Percentiles rank a stretch among this genome's conserved stretches.
Evolutionary conservation across 2,797 vertebrate genomes (phyloP).

Genomic region (Rousettus madagascariensis): DNA sequence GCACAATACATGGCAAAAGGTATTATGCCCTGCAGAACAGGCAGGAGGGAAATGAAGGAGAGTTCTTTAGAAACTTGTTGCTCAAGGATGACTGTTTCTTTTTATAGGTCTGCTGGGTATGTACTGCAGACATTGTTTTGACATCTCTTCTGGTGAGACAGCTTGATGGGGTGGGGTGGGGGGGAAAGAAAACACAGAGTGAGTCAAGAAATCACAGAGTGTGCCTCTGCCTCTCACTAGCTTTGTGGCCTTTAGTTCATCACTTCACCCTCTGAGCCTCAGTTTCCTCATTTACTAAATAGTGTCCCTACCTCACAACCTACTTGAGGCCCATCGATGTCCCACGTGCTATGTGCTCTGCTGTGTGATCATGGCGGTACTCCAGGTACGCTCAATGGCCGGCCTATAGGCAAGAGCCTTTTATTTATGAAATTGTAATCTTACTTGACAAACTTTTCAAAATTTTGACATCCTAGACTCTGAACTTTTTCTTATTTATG

Average conservation of each 20-base stretch:
- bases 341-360: background rate
- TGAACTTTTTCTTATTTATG: slow-evolving; percentile 52
- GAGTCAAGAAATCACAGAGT: background rate
- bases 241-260: background rate
- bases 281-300: background rate
- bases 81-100: background rate
- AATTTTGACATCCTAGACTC: slow-evolving; percentile 5
- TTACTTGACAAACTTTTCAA: background rate
- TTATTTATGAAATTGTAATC: background rate
- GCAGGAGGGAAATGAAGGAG: background rate
- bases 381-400: background rate
- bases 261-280: background rate
- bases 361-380: too few species aligned
- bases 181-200: background rate
- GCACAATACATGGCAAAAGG: background rate
- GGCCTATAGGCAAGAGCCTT: background rate
- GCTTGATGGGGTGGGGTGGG: background rate
- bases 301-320: background rate
- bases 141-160: background rate
- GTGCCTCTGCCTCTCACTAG: background rate
- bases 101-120: background rate
- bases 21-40: background rate
- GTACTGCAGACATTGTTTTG: background rate
- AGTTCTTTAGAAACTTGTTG: background rate
- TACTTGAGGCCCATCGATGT: background rate